Evolutionary conservation across 1,140 invertebrate genomes (phyloP).

Genomic region (Tyrophagus putrescentiae): DNA sequence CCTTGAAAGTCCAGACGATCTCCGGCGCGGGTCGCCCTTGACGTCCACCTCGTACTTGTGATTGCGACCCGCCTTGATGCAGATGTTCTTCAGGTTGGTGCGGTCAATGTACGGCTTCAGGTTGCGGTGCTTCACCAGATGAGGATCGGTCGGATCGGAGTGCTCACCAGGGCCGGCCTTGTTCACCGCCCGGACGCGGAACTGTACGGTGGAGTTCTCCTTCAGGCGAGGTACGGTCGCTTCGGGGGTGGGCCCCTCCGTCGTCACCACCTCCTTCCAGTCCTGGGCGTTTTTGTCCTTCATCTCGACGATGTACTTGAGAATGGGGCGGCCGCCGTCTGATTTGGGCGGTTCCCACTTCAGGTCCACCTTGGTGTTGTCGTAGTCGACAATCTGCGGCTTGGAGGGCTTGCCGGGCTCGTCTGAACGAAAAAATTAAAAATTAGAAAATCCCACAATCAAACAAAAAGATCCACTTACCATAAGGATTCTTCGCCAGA

Average conservation of each 20-base stretch:
- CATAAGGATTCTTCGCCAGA: slow-evolving; percentile 81
- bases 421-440: too few relatives aligned
- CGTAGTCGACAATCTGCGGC: slow-evolving; percentile 64
- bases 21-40: slow-evolving; percentile 85
- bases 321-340: slow-evolving; percentile 84
- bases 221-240: slow-evolving; percentile 50
- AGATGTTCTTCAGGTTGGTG: slow-evolving; percentile 62
- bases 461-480: too few relatives aligned
- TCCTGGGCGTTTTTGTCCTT: slow-evolving; percentile 74
- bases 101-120: slow-evolving; percentile 84
- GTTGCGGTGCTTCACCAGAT: slow-evolving; percentile 85
- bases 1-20: slow-evolving; percentile 60
- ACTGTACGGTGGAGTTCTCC: slow-evolving; percentile 89
- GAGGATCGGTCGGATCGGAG: slow-evolving; percentile 81
- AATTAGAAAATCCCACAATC: too few relatives aligned
- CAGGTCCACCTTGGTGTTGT: slow-evolving; percentile 74
- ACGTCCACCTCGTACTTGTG: slow-evolving; percentile 85
- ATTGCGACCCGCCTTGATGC: slow-evolving; percentile 82
- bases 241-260: background rate
- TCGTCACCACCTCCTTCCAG: slow-evolving; percentile 44
- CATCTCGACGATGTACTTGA: slow-evolving; percentile 86
- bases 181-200: slow-evolving; percentile 85
- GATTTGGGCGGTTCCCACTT: slow-evolving; percentile 80
- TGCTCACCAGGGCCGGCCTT: slow-evolving; percentile 88
- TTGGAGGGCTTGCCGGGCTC: slow-evolving; percentile 77